Conservation (phyloP, 1,140 invertebrate genomes). For the Hyles euphorbiae region DNA sequence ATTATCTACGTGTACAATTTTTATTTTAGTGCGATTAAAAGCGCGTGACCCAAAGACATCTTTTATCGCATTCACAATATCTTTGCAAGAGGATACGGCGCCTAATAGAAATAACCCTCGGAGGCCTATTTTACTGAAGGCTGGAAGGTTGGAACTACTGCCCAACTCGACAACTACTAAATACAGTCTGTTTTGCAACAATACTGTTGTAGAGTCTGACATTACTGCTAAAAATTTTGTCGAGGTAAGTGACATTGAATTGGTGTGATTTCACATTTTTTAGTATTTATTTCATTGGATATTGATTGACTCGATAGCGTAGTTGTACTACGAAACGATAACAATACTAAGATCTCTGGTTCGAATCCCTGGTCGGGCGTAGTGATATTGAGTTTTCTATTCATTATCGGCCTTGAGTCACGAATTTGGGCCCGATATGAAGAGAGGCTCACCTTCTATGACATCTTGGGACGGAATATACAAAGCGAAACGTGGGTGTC, state of each 20-base stretch:
- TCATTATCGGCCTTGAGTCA: too few relatives aligned
- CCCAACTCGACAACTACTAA: conserved; percentile 27
- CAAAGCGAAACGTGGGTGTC: too few relatives aligned
- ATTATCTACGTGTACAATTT: not conserved
- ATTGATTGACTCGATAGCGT: too few relatives aligned
- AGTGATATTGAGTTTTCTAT: too few relatives aligned
- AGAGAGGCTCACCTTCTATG: too few relatives aligned
- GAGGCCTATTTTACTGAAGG: conserved; percentile 41
- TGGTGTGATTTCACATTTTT: too few relatives aligned
- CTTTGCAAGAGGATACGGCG: conserved; percentile 37
- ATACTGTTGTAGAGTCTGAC: conserved; percentile 54
- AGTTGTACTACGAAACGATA: too few relatives aligned
- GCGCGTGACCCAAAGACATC: conserved; percentile 40
- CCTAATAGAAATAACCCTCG: conserved; percentile 48
- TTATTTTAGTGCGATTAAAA: conserved; percentile 42
- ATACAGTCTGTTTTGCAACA: conserved; percentile 40
- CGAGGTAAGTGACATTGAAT: conserved; percentile 30
- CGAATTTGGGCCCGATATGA: too few relatives aligned
- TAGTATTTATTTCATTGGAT: too few relatives aligned
- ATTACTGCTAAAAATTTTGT: conserved; percentile 52
- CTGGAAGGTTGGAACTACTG: conserved; percentile 35
- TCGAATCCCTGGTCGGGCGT: too few relatives aligned
- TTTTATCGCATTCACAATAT: conserved; percentile 64
- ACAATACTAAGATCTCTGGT: too few relatives aligned
- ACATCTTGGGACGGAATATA: too few relatives aligned